Percentiles rank a stretch among this genome's conserved stretches.
Conservation (phyloP, 2,797 vertebrate genomes). For the Orientallactaga sibirica region DNA sequence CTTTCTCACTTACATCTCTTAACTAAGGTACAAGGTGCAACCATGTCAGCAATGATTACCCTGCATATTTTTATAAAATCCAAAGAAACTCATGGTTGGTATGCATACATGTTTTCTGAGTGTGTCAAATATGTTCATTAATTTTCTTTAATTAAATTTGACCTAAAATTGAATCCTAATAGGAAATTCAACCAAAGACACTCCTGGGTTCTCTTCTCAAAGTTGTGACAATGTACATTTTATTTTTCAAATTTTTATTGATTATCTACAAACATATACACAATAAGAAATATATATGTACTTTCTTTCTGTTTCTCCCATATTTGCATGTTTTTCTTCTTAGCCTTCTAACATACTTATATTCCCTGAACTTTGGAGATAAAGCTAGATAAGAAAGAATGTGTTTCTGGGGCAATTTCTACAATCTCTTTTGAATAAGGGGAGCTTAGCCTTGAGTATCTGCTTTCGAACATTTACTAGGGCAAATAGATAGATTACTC, state of each 20-base stretch:
- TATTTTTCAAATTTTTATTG: neutral
- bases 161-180: neutral
- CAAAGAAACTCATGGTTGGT: neutral
- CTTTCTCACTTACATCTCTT: neutral
- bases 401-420: neutral
- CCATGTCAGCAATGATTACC: neutral
- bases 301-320: neutral
- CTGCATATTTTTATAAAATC: neutral
- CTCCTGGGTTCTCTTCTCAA: neutral
- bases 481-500: neutral
- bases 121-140: neutral
- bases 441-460: neutral
- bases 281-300: too few relatives aligned
- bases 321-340: neutral
- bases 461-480: neutral
- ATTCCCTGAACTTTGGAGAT: neutral
- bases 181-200: neutral
- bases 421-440: neutral
- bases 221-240: neutral
- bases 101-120: neutral
- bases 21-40: neutral
- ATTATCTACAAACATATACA: too few relatives aligned
- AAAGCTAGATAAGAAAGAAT: neutral
- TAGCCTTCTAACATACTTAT: neutral
- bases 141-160: slow-evolving; percentile 36